Percentiles rank a stretch among this genome's conserved stretches.
Conservation (phyloP, 1,140 invertebrate species). For the Pogonus chalceus region DNA sequence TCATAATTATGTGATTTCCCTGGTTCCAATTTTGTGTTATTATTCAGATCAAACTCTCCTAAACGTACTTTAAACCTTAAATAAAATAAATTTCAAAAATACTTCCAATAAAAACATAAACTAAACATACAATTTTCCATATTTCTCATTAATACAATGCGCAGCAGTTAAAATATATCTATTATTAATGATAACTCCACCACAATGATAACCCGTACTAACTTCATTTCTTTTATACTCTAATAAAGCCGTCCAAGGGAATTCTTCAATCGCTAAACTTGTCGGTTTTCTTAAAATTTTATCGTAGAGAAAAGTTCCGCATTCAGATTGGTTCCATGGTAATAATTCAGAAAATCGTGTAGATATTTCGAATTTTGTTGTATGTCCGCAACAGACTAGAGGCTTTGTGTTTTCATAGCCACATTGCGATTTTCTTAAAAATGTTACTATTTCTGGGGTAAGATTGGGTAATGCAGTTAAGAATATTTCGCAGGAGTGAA, state of each 20-base stretch:
- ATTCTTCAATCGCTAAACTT: slow-evolving; percentile 33
- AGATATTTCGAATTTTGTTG: neutral
- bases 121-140: too few species aligned
- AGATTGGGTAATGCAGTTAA: too few species aligned
- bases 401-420: slow-evolving; percentile 2
- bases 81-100: too few species aligned
- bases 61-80: too few species aligned
- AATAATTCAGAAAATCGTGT: neutral
- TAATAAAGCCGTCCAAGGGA: slow-evolving; percentile 49
- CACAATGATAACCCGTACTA: slow-evolving; percentile 35
- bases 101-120: too few species aligned
- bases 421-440: slow-evolving; percentile 31
- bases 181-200: slow-evolving; percentile 47
- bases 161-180: slow-evolving; percentile 57
- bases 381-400: slow-evolving; percentile 17
- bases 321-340: too few species aligned
- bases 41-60: too few species aligned
- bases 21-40: too few species aligned
- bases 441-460: too few species aligned
- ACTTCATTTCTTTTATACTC: slow-evolving; percentile 38
- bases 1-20: too few species aligned
- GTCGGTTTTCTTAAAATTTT: slow-evolving; percentile 29
- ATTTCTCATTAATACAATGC: slow-evolving; percentile 52
- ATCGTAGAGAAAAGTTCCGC: too few species aligned
- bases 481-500: too few species aligned